phyloP scores from a whole-genome alignment of 2,113 vertebrate species.

The Spilogale gracilis region DNA sequence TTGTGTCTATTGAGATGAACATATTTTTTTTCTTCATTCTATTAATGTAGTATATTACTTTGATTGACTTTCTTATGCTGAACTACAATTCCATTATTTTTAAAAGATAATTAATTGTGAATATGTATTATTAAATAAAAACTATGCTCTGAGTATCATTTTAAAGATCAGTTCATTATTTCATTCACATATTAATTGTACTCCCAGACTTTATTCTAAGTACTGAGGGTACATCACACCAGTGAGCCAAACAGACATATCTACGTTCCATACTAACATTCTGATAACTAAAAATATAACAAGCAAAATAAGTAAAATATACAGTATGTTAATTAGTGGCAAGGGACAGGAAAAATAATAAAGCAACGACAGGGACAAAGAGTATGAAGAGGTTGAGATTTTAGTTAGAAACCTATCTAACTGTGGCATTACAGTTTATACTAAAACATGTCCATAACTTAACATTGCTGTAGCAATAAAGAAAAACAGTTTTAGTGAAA shows the following conservation, averaged over 20 bases:
- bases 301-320: not conserved
- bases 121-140: conserved; percentile 17
- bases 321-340: too few species aligned
- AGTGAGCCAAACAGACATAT: not conserved
- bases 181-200: conserved; percentile 23
- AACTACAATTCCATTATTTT: not conserved
- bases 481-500: not conserved
- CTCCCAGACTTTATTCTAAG: not conserved
- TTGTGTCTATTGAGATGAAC: not conserved
- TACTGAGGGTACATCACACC: not conserved
- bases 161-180: conserved; percentile 1
- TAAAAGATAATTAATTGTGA: conserved; percentile 23
- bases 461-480: not conserved
- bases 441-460: not conserved
- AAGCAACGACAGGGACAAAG: not conserved
- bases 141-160: not conserved
- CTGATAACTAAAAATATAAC: not conserved
- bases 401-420: not conserved
- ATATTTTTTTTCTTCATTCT: not conserved
- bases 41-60: not conserved
- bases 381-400: not conserved
- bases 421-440: not conserved
- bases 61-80: conserved; percentile 23
- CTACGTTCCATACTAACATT: not conserved
- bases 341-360: not conserved